Evolutionary conservation across 2,113 vertebrate species (phyloP), one percentile per base, ranked within the genome.

Genomic region (Urocolius indicus): DNA sequence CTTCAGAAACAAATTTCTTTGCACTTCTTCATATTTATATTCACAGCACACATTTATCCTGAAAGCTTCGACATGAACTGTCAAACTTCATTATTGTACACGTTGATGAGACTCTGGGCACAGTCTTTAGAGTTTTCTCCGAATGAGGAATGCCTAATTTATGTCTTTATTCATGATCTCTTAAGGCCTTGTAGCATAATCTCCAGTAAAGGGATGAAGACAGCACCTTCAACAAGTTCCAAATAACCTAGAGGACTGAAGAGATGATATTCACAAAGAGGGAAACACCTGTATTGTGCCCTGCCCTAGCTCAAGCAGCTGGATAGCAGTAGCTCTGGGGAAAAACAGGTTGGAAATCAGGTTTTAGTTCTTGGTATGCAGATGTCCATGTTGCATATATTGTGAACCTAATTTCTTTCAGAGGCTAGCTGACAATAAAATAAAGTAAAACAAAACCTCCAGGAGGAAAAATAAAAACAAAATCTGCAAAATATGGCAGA

Each of bases 21-120:
- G 9, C 38, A 82, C 54, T 36, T 83, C 92, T 93, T 93, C 54
- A 52, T 83, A 87, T 76, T 94, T 94, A 88, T 34, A 59, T 90
- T 90, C 68, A 55, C 61, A 84, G 51, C 63, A 90, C 86, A 84
- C 3, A 11, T 46, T 72, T 65, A 91, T 30, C 49, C 58, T 43
- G 62, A 84, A 78, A 91, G 48, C 84, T 68, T 23, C 84, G 41
- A 43, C 24, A 26, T 20, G 51, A 72, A 86, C 71, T 74, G 84
- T 90, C 85, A 94, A 86, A 85, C 46, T 91, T 87, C 71, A 83
- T 71, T 80, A 59, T 32, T 38, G 38, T 88, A 67, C 23, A 80
- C 5, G 17, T n/a, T 65, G 51, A 78, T 73, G 58, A 1, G 0
- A 3, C 54, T 87, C 62, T 54, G n/a, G 45, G 34, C 30, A 38